Base-by-base conservation (phyloP, 2,888 invertebrate species). In the Heteromurus nitidus region DNA sequence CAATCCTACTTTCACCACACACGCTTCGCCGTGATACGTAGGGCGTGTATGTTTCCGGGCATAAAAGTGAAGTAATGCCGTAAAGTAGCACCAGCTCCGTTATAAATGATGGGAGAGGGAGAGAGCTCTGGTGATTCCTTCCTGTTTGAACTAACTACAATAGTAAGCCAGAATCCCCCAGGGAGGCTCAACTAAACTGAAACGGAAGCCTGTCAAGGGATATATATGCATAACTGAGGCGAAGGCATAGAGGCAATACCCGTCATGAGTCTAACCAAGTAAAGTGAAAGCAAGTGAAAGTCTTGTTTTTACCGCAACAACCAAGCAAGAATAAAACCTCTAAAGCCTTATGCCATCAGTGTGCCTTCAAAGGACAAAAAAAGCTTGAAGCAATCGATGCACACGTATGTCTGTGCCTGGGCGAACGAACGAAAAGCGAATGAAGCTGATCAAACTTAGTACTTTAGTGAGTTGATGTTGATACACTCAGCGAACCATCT, bases 131-230 rank as follows among this genome's bases (percentile, higher is more conserved):
- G 70, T 79, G 79, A 79, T 73, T 80, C 80, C 80, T 73, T 80
- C 80, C 73, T 80, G 80, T 80, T 80, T 72, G 60, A 80, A 80
- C 80, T 72, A 79, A 79, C 79, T 70, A 79, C 55, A 70, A 70
- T 79, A 47, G 47, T 47, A 80, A 80, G 80, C 80, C 80, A 67
- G 73, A 80, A 80, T 80, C 73, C 80, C 80, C 80, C 58, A 73
- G 80, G 80, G 80, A 80, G 80, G 73, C 80, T 80, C 72, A 80
- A 80, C 80, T 80, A 80, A 80, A 80, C 80, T 80, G 80, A 80
- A 80, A 80, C 73, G 80, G 80, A 80, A 80, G 73, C 80, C 80
- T 80, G 80, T 80, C 80, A 80, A 73, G 80, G 80, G 80, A 80
- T 80, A 73, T 80, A 72, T 73, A 67, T 73, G 72, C 80, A 80